phyloP scores from a whole-genome alignment of 2,797 vertebrate genomes.

The Aratinga solstitialis region DNA sequence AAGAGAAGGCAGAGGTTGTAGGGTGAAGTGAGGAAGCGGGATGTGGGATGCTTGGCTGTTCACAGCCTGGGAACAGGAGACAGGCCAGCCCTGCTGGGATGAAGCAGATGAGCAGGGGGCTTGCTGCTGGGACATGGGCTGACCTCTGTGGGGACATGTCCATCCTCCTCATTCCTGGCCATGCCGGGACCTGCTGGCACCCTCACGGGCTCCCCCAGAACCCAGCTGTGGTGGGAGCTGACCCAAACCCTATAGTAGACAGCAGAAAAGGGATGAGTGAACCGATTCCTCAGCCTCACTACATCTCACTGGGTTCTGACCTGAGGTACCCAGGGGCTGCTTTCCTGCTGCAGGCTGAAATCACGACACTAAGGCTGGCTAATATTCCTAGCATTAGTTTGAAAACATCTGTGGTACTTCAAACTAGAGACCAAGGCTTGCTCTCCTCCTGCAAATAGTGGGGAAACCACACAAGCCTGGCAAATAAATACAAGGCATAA shows the following conservation, averaged over 20 bases:
- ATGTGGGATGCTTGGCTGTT: rapidly evolving
- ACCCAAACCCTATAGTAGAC: rapidly evolving
- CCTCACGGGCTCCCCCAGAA: neutral
- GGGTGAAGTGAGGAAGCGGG: rapidly evolving
- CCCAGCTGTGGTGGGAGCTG: neutral
- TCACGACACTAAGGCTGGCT: neutral
- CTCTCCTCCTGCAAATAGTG: neutral
- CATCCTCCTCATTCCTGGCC: neutral
- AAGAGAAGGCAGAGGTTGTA: neutral
- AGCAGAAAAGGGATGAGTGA: neutral
- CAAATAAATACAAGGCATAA: neutral
- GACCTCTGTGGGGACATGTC: rapidly evolving
- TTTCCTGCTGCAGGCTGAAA: neutral
- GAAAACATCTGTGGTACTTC: neutral
- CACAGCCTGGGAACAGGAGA: neutral
- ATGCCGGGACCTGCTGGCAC: rapidly evolving
- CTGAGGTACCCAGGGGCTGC: neutral
- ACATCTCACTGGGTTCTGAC: neutral
- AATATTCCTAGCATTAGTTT: neutral
- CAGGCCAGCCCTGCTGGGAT: neutral
- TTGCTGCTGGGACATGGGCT: rapidly evolving
- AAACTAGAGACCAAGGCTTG: neutral
- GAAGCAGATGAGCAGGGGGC: neutral
- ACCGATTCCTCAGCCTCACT: neutral
- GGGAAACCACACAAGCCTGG: neutral